phyloP scores from a whole-genome alignment of 2,888 invertebrate species.

The Stenotaenia linearis region DNA sequence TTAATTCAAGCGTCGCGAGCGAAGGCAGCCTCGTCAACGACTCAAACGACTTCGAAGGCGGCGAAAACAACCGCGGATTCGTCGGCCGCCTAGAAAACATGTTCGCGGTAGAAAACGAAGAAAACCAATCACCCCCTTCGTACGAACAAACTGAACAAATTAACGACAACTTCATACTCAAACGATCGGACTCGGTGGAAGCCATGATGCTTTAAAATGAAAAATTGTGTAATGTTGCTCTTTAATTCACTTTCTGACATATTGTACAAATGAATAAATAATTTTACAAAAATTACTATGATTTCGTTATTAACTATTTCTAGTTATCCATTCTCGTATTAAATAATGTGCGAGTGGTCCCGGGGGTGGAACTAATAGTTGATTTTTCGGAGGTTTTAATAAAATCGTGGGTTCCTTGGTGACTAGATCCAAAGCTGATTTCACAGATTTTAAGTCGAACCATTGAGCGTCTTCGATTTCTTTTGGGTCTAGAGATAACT shows the following conservation, averaged over 20 bases:
- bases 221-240: neutral
- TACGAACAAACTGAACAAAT: no score
- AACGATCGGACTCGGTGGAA: no score
- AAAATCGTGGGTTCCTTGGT: neutral
- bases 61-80: neutral
- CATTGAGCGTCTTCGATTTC: slow-evolving; percentile 53
- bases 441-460: slow-evolving; percentile 44
- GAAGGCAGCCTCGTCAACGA: neutral
- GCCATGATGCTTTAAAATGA: no score
- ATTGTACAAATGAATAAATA: neutral
- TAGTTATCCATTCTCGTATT: neutral
- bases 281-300: neutral
- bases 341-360: slow-evolving; percentile 5
- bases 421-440: neutral
- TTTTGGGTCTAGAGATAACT: slow-evolving; percentile 48
- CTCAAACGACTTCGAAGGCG: neutral
- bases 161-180: no score
- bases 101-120: neutral
- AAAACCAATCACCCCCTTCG: no score
- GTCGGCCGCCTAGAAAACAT: neutral
- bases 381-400: neutral
- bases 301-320: neutral
- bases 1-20: neutral
- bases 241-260: neutral
- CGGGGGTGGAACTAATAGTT: slow-evolving; percentile 9